phyloP scores from a whole-genome alignment of 2,888 invertebrate species.

The Dermolepida albohirtum region DNA sequence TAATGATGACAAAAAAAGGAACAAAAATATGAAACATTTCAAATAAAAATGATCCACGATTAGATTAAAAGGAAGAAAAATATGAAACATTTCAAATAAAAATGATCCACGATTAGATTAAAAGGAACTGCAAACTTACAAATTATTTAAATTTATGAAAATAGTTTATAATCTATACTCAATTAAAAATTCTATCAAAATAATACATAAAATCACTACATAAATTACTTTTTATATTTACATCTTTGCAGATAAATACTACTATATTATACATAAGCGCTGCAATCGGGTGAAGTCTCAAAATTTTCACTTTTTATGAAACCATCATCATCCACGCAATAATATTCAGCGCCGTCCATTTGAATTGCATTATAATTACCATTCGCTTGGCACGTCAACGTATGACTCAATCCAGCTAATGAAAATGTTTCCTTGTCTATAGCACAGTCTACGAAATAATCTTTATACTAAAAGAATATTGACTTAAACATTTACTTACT shows the following conservation, averaged over 20 bases:
- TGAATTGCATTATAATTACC: constrained; percentile 69
- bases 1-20: too few species aligned
- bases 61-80: too few species aligned
- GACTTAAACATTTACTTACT: constrained; percentile 66
- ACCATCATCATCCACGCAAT: constrained; percentile 74
- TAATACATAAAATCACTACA: too few species aligned
- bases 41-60: too few species aligned
- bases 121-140: too few species aligned
- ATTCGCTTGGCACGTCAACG: constrained; percentile 67
- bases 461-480: neutral
- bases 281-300: neutral
- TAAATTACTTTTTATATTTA: too few species aligned
- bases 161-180: too few species aligned
- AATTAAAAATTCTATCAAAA: too few species aligned
- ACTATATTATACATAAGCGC: neutral
- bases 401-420: constrained; percentile 65
- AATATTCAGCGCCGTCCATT: constrained; percentile 67
- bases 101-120: too few species aligned
- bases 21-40: too few species aligned
- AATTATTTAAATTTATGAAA: too few species aligned
- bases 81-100: too few species aligned
- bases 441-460: constrained; percentile 69
- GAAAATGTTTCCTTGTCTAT: constrained; percentile 69
- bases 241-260: neutral
- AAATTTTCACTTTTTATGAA: constrained; percentile 55